Percentiles rank a stretch among this genome's conserved stretches.
Conservation (phyloP, 2,113 vertebrate species). For the Chloropsis cyanopogon region DNA sequence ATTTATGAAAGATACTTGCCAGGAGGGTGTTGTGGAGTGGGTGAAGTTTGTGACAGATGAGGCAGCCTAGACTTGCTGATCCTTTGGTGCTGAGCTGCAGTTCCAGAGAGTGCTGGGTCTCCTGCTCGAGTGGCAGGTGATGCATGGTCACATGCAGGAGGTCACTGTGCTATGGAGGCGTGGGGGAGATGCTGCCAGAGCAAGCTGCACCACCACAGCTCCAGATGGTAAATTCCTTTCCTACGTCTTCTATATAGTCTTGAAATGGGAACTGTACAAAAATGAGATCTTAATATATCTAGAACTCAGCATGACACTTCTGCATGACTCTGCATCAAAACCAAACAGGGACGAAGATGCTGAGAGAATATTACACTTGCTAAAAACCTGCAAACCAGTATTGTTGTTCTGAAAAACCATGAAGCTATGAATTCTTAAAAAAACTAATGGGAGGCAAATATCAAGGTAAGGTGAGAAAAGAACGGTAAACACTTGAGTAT, state of each 20-base stretch:
- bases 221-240: not conserved
- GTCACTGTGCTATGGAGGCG: not conserved
- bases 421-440: not conserved
- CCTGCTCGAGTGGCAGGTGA: not conserved
- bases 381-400: not conserved
- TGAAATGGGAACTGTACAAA: not conserved
- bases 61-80: not conserved
- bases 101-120: not conserved
- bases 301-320: not conserved
- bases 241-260: not conserved
- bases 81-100: not conserved
- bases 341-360: not conserved
- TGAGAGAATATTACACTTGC: not conserved
- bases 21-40: not conserved
- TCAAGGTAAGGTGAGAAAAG: not conserved
- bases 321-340: not conserved
- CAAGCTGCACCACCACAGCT: not conserved
- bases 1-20: not conserved
- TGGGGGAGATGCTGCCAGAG: not conserved
- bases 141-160: not conserved
- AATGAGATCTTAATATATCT: not conserved
- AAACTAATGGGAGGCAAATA: not conserved
- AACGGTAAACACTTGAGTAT: not conserved
- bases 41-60: constrained; percentile 8
- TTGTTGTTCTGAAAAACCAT: not conserved